Base-by-base conservation (phyloP, 2,888 invertebrate genomes). In the Ypsolopha scabrella region DNA sequence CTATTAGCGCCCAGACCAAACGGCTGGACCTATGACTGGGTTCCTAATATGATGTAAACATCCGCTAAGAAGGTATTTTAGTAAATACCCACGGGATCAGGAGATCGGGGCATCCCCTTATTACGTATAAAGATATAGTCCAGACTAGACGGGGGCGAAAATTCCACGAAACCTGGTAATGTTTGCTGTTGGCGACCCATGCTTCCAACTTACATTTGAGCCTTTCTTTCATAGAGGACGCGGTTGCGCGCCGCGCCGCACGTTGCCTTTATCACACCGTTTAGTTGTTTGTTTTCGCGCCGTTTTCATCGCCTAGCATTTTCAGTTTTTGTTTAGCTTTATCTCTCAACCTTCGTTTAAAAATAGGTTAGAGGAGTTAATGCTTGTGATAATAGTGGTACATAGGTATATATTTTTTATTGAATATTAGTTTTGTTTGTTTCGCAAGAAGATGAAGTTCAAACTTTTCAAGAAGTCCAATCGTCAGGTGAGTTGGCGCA, bases 391-490 rank as follows among this genome's bases (percentile, higher is more conserved):
- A 24, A 46, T 35, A 44, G 33, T 33, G 14, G 11, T 13, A 11
- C n/a, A n/a, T 41, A 7, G 10, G 43, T 46, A 24, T 24, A 24
- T 24, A 24, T 2, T 24, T 24, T 24, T 24, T 3, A 24, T 24
- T 24, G 24, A 24, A 24, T 24, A 24, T 55, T 54, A 68, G 69
- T n/a, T 64, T 66, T 70, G 67, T 62, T 63, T 53, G 55, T 53
- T 56, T 65, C 67, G 64, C 34, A 41, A 53, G 48, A 58, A 54
- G 52, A 82, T 85, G 85, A 83, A 83, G 70, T 85, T 85, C 60
- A 85, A 77, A 64, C 64, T 85, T 60, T 80, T 85, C 62, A 85
- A 81, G 75, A 82, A 81, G 59, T 66, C 65, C 53, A 65, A 68
- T 54, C 80, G 70, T 54, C 73, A 77, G 80, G 82, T 83, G 61